These are phyloP conservation scores for Sebastes iracundus DNA, from an alignment of 2,797 vertebrate species.

Conservation along the genomic window DNA sequence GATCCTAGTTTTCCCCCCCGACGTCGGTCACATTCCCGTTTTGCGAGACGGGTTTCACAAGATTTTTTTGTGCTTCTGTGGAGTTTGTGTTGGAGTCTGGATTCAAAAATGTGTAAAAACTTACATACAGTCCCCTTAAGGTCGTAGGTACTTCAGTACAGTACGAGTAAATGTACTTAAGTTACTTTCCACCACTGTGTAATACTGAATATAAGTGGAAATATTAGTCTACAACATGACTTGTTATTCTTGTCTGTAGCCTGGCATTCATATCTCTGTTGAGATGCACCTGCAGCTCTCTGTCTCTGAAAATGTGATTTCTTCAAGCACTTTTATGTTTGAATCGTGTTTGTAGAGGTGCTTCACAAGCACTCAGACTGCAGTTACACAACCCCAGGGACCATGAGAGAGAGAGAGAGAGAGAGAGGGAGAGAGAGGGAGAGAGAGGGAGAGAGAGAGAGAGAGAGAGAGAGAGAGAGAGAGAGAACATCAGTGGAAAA, in stretches of 20 bases:
- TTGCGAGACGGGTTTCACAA: rapidly evolving
- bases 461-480: background rate
- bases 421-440: background rate
- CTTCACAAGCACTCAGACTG: slow-evolving; percentile 54
- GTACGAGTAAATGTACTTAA: background rate
- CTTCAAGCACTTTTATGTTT: slow-evolving; percentile 23
- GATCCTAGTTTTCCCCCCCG: no score
- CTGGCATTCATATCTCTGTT: background rate
- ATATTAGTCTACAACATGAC: background rate
- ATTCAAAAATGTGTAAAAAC: no score
- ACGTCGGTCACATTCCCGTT: no score
- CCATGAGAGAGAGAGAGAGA: background rate
- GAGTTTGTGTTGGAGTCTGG: no score
- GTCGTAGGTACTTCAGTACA: rapidly evolving
- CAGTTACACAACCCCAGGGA: slow-evolving; percentile 47
- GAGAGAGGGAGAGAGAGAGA: background rate
- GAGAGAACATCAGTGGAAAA: slow-evolving; percentile 38
- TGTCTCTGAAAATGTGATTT: slow-evolving; percentile 46
- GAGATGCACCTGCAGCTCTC: background rate
- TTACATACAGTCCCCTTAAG: rapidly evolving
- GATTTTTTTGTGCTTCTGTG: no score
- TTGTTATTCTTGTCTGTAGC: background rate
- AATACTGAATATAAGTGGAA: no score
- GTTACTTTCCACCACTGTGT: background rate
- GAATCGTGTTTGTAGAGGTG: slow-evolving; percentile 20